Percentiles rank a stretch among this genome's conserved stretches.
Conservation (phyloP, 2,888 invertebrate species). For the Tenthredo distinguenda region DNA sequence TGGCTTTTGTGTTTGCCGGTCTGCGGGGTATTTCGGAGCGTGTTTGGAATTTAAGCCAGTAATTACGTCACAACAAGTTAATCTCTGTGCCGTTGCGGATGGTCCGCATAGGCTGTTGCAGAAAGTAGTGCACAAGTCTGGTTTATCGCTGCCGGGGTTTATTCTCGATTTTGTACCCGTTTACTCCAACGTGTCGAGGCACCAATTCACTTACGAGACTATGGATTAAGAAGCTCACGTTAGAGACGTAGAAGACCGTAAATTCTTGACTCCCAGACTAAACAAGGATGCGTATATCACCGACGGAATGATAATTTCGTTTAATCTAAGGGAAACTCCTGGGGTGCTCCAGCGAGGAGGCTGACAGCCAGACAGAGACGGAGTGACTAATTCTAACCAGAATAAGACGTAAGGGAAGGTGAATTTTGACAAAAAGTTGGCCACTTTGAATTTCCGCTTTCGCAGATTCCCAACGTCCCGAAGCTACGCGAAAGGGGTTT, state of each 20-base stretch:
- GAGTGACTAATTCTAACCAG: not conserved
- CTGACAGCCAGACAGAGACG: not conserved
- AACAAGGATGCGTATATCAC: conserved; percentile 60
- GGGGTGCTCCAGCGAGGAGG: not conserved
- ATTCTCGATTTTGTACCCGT: conserved; percentile 24
- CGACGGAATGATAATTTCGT: conserved; percentile 37
- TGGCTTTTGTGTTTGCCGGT: not conserved
- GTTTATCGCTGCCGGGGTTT: conserved; percentile 42
- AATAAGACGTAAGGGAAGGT: not conserved
- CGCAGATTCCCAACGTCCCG: not conserved
- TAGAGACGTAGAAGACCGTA: conserved; percentile 58
- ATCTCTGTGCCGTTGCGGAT: not conserved
- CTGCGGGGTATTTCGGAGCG: conserved; percentile 1
- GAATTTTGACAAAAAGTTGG: not conserved
- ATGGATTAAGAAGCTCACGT: conserved; percentile 38
- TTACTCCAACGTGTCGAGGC: not conserved
- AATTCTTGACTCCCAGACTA: conserved; percentile 66
- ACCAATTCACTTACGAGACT: conserved; percentile 42
- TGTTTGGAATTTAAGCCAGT: conserved; percentile 27
- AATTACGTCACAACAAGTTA: conserved; percentile 42
- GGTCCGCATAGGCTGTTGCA: not conserved
- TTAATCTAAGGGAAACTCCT: conserved; percentile 24
- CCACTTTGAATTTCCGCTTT: not conserved
- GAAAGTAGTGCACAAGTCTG: conserved; percentile 38
- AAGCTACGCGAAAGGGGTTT: not conserved